Conservation (phyloP, 2,113 vertebrate species). For the Catagonus wagneri region DNA sequence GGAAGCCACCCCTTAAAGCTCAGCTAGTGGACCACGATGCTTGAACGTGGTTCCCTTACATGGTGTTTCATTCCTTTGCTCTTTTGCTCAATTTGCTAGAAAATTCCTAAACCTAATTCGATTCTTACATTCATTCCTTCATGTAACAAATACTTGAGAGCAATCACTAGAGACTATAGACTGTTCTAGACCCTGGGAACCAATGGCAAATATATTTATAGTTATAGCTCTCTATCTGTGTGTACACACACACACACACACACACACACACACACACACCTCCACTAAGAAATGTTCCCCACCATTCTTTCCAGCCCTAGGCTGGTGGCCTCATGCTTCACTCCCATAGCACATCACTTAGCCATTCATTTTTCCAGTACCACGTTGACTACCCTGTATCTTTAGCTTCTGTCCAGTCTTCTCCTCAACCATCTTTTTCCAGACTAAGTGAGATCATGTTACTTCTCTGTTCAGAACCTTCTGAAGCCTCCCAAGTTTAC, state of each 20-base stretch:
- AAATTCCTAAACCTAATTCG: background rate
- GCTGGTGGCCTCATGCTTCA: no score
- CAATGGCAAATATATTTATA: background rate
- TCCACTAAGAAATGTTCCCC: background rate
- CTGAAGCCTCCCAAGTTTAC: background rate
- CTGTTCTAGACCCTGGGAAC: background rate
- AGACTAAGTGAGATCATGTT: background rate
- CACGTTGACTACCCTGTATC: background rate
- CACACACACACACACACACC: background rate
- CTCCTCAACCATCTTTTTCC: constrained; percentile 6
- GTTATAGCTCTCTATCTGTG: background rate
- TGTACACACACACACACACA: no score
- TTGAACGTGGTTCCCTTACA: background rate
- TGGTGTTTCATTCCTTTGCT: background rate
- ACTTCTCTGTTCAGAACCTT: background rate
- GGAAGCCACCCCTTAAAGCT: background rate
- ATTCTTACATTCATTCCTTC: background rate
- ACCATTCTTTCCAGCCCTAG: background rate
- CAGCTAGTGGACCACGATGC: background rate
- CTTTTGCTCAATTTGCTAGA: background rate
- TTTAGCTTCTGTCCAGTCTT: background rate
- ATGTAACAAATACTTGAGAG: background rate
- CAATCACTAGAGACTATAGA: background rate
- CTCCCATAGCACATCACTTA: background rate
- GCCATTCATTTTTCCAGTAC: constrained; percentile 7